phyloP scores from a whole-genome alignment of 2,113 vertebrate genomes.

The Apaloderma vittatum region DNA sequence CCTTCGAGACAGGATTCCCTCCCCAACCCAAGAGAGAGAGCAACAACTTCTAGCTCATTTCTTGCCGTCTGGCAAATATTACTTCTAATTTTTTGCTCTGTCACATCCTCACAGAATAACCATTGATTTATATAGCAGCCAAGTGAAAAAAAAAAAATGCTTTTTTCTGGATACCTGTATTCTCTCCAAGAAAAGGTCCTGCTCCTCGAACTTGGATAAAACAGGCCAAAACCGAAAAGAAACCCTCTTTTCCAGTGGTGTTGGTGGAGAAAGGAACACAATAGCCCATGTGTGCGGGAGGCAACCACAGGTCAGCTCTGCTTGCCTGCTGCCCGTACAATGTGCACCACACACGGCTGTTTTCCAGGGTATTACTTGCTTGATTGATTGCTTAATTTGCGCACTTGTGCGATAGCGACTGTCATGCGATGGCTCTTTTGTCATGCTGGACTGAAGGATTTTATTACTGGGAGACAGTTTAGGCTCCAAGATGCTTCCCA shows the following conservation, averaged over 20 bases:
- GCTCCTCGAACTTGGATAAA: neutral
- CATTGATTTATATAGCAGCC: neutral
- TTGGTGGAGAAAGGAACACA: neutral
- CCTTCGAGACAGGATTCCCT: conserved; percentile 48
- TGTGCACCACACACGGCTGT: fast-evolving
- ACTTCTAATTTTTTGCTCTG: conserved; percentile 42
- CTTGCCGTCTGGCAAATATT: conserved; percentile 53
- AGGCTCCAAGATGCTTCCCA: conserved; percentile 7
- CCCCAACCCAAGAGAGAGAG: neutral
- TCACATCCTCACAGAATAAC: neutral
- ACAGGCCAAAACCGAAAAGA: neutral
- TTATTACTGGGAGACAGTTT: conserved; percentile 52
- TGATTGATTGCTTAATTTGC: conserved; percentile 48
- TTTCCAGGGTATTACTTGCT: neutral
- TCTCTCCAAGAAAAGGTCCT: conserved; percentile 38
- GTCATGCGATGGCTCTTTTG: conserved; percentile 25
- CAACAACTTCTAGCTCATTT: neutral
- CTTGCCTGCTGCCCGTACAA: neutral
- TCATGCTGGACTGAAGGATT: conserved; percentile 16
- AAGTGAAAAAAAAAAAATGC: conserved; percentile 25
- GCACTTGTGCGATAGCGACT: neutral
- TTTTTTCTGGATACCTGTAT: conserved; percentile 28
- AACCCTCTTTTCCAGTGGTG: neutral
- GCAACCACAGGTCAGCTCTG: neutral
- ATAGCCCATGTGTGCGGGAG: neutral